phyloP scores from a whole-genome alignment of 2,888 invertebrate genomes.

The Pandemis cinnamomeana region DNA sequence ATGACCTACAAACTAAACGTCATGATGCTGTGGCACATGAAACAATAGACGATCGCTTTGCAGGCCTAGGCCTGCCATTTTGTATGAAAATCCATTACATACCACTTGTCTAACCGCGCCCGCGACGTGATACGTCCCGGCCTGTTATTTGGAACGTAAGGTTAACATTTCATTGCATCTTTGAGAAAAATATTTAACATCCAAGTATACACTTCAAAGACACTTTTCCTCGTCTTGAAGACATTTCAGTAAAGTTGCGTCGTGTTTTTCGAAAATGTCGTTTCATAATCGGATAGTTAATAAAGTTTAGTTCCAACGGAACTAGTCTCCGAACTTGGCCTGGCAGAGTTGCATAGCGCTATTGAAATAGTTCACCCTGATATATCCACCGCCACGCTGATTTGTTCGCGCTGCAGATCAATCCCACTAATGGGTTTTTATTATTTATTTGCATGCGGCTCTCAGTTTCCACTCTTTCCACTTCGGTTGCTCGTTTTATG shows the following conservation, averaged over 20 bases:
- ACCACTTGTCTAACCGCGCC: too few species aligned
- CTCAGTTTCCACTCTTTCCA: constrained; percentile 16
- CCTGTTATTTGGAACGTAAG: too few species aligned
- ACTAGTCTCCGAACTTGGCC: constrained; percentile 13
- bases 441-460: constrained; percentile 32
- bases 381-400: constrained; percentile 18
- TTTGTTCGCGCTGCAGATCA: constrained; percentile 33
- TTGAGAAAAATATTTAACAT: constrained; percentile 13
- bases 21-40: too few species aligned
- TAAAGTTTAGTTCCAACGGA: not conserved
- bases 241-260: not conserved
- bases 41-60: too few species aligned
- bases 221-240: not conserved
- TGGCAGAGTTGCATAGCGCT: constrained; percentile 16
- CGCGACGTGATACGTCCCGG: too few species aligned
- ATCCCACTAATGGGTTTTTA: constrained; percentile 36
- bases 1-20: too few species aligned
- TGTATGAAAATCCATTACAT: too few species aligned
- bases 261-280: not conserved
- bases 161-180: too few species aligned
- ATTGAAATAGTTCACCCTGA: constrained; percentile 29
- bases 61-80: too few species aligned
- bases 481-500: constrained; percentile 14
- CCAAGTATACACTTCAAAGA: constrained; percentile 6
- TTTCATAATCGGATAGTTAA: constrained; percentile 7